A percentile compares a stretch with the other conserved stretches of the same genome.
phyloP scores from a whole-genome alignment of 2,113 vertebrate species.

The Orcinus orca region DNA sequence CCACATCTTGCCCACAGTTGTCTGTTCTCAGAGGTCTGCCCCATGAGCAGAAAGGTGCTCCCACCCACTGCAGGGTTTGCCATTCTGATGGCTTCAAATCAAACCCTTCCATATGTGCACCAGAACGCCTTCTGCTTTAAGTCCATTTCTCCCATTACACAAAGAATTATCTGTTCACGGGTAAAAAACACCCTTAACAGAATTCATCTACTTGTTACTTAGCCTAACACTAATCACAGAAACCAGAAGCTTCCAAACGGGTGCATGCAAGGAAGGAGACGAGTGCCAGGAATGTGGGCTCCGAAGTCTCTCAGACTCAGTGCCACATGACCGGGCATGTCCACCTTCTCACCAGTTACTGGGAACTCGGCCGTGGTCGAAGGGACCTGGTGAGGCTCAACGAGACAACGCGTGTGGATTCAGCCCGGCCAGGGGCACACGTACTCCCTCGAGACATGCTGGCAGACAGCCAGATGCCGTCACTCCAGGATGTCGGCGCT shows the following conservation, averaged over 20 bases:
- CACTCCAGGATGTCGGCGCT: not conserved
- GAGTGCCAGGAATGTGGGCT: rapidly evolving
- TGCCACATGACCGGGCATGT: rapidly evolving
- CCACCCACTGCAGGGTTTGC: not conserved
- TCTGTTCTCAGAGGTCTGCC: not conserved
- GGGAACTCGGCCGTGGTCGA: not conserved
- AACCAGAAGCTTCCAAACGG: not conserved
- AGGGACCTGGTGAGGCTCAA: not conserved
- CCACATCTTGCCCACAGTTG: no score
- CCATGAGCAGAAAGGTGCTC: rapidly evolving
- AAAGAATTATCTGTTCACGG: not conserved
- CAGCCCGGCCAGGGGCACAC: not conserved
- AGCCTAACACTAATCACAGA: not conserved
- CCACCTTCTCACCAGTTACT: not conserved
- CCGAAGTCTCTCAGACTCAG: not conserved
- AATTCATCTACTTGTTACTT: not conserved
- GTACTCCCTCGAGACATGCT: not conserved
- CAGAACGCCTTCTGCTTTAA: not conserved
- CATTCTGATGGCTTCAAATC: not conserved
- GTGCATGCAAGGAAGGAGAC: rapidly evolving
- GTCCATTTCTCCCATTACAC: not conserved
- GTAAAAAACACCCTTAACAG: not conserved
- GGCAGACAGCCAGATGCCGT: not conserved
- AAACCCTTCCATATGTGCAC: rapidly evolving
- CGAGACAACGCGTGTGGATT: rapidly evolving